Conservation (phyloP, 2,113 vertebrate genomes). For the Chunga burmeisteri region DNA sequence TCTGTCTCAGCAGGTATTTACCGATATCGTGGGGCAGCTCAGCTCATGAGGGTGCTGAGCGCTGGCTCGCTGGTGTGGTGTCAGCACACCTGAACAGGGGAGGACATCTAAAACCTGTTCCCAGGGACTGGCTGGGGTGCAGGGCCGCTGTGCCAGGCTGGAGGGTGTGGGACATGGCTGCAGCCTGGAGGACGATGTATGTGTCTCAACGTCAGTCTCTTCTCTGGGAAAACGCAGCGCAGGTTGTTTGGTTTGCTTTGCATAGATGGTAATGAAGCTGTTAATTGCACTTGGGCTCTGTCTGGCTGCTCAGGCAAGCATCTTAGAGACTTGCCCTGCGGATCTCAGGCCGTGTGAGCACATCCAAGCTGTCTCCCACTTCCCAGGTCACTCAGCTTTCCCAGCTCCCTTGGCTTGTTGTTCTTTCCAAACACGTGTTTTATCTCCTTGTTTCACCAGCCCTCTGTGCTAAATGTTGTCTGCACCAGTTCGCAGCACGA, state of each 20-base stretch:
- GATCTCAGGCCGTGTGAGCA: not conserved
- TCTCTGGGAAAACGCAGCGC: not conserved
- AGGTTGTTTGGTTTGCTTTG: slow-evolving; percentile 13
- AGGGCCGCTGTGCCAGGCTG: not conserved
- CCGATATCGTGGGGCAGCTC: accelerated
- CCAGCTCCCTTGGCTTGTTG: not conserved
- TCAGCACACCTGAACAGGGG: not conserved
- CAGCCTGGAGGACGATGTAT: not conserved
- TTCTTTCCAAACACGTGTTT: not conserved
- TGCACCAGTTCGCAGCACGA: accelerated
- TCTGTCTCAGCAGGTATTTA: not conserved
- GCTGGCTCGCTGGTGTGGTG: not conserved
- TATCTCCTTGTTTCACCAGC: not conserved
- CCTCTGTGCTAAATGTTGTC: not conserved
- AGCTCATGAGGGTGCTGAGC: not conserved
- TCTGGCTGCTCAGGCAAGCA: not conserved
- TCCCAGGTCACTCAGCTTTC: not conserved
- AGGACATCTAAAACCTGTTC: not conserved
- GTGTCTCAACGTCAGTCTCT: not conserved
- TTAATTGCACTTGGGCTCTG: slow-evolving; percentile 10
- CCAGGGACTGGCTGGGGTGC: not conserved
- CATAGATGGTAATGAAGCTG: slow-evolving; percentile 18
- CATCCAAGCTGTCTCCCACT: not conserved
- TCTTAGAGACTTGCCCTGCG: not conserved
- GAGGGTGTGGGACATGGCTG: not conserved